Evolutionary conservation across 2,888 invertebrate species (phyloP).

Genomic region (Drosophila kuntzei): DNA sequence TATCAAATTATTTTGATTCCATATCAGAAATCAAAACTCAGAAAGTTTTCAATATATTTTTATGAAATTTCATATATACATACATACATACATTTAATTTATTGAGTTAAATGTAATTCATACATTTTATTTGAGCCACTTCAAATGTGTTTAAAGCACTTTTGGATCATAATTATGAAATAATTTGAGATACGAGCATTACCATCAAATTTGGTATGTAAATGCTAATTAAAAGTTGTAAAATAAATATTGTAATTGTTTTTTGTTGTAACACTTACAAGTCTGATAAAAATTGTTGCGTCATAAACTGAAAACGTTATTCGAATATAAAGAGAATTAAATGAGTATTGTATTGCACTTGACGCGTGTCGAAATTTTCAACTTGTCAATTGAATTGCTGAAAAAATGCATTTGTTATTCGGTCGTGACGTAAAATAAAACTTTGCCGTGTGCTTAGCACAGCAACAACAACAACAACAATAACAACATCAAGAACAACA

Average conservation of each 20-base stretch:
- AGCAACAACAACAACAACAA: slow-evolving; percentile 16
- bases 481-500: slow-evolving; percentile 8
- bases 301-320: background rate
- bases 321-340: background rate
- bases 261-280: background rate
- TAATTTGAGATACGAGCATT: background rate
- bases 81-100: too few relatives aligned
- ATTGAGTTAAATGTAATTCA: too few relatives aligned
- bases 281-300: background rate
- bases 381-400: slow-evolving; percentile 55
- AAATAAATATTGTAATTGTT: background rate
- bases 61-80: background rate
- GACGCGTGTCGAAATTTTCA: slow-evolving; percentile 27
- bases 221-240: background rate
- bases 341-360: slow-evolving; percentile 13
- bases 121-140: too few relatives aligned
- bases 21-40: too few relatives aligned
- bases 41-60: background rate
- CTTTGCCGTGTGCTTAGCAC: slow-evolving; percentile 38
- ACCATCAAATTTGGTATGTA: background rate
- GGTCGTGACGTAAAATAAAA: slow-evolving; percentile 39
- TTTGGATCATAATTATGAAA: background rate
- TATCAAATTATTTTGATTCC: too few relatives aligned
- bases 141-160: too few relatives aligned
- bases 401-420: slow-evolving; percentile 50